phyloP scores from a whole-genome alignment of 2,797 vertebrate species.

The Yasuhikotakia modesta region DNA sequence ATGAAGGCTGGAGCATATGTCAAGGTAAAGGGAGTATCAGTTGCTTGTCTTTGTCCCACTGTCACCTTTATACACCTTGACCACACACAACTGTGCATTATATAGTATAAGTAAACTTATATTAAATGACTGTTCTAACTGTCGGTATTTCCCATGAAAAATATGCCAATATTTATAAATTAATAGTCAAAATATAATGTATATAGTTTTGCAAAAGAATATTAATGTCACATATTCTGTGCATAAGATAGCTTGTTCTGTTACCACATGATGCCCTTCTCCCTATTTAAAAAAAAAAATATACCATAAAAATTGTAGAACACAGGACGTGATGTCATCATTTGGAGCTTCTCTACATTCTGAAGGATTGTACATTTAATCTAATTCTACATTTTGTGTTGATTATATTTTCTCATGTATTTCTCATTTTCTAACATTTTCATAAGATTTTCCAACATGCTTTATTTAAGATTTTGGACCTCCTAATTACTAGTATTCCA shows the following conservation, averaged over 20 bases:
- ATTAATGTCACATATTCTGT: not conserved
- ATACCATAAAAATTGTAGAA: not conserved
- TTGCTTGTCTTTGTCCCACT: slow-evolving; percentile 8
- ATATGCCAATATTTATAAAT: not conserved
- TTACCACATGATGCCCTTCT: not conserved
- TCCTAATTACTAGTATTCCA: not conserved
- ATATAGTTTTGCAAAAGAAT: not conserved
- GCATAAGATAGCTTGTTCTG: not conserved
- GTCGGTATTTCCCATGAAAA: not conserved
- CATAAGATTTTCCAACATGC: not conserved
- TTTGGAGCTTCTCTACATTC: not conserved
- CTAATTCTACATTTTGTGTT: not conserved
- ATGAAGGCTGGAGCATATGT: slow-evolving; percentile 25
- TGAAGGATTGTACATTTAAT: not conserved
- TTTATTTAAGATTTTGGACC: not conserved
- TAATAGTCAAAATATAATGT: too few species aligned
- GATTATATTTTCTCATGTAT: not conserved
- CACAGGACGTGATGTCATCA: not conserved
- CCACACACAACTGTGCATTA: not conserved
- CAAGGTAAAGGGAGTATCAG: slow-evolving; percentile 38
- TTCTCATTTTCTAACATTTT: too few species aligned
- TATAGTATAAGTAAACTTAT: not conserved
- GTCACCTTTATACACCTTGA: slow-evolving; percentile 6
- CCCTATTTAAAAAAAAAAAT: not conserved
- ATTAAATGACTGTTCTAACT: not conserved